Evolutionary conservation across 2,888 invertebrate species (phyloP).

Genomic region (Parelbella ahira): DNA sequence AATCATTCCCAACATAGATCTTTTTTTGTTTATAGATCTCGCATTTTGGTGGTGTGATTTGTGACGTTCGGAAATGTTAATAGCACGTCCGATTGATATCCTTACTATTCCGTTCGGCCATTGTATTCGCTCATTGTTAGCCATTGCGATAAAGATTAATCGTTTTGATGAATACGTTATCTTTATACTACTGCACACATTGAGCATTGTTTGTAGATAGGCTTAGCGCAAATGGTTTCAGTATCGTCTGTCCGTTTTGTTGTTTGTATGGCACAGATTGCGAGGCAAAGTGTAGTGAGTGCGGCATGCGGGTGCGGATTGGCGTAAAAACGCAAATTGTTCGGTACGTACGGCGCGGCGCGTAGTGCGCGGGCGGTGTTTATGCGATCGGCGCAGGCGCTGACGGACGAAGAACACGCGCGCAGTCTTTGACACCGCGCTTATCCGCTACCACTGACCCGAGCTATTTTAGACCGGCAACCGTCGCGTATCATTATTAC

Average conservation of each 20-base stretch:
- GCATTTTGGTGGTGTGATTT: slow-evolving; percentile 80
- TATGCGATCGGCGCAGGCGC: slow-evolving; percentile 58
- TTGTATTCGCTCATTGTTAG: slow-evolving; percentile 27
- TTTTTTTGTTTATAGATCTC: slow-evolving; percentile 77
- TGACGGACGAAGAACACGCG: slow-evolving; percentile 65
- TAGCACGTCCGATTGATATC: slow-evolving; percentile 64
- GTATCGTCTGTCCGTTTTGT: no score
- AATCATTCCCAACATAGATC: slow-evolving; percentile 74
- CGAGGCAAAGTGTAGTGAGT: no score
- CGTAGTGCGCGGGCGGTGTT: slow-evolving; percentile 49
- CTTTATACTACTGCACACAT: background rate
- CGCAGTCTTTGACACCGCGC: slow-evolving; percentile 67
- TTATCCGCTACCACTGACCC: slow-evolving; percentile 45
- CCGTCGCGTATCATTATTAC: slow-evolving; percentile 38
- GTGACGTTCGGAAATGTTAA: slow-evolving; percentile 78
- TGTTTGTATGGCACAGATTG: no score
- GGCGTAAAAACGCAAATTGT: slow-evolving; percentile 63
- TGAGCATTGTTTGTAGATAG: background rate
- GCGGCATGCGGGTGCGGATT: slow-evolving; percentile 37
- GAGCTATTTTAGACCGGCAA: slow-evolving; percentile 50
- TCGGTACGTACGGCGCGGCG: slow-evolving; percentile 30
- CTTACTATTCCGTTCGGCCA: slow-evolving; percentile 39
- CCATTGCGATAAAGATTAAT: slow-evolving; percentile 22
- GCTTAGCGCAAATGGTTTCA: no score
- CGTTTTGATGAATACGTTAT: slow-evolving; percentile 13